phyloP scores from a whole-genome alignment of 1,140 invertebrate species.

The Brachionus calyciflorus region DNA sequence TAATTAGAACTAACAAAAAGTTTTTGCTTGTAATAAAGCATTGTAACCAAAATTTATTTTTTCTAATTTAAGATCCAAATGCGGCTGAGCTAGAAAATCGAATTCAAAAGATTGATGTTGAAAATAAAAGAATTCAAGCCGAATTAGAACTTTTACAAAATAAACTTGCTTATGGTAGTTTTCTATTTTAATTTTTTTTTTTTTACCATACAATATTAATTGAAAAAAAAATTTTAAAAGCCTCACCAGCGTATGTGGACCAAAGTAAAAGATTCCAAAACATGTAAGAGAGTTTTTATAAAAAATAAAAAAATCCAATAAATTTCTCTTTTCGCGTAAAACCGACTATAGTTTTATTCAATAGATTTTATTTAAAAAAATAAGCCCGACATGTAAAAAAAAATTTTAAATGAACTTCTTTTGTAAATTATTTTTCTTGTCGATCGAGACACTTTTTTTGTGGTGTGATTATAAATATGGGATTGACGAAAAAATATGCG shows the following conservation, averaged over 20 bases:
- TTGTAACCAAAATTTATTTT: background rate
- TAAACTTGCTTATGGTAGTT: background rate
- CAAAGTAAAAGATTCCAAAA: background rate
- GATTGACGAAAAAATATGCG: no score
- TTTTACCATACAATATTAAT: background rate
- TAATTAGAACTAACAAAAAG: no score
- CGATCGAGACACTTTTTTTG: no score
- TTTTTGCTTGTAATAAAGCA: no score
- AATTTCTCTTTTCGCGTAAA: no score
- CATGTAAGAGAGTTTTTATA: background rate
- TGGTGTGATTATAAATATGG: no score
- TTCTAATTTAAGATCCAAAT: background rate
- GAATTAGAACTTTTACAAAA: constrained; percentile 3
- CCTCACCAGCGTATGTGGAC: background rate
- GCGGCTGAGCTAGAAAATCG: background rate
- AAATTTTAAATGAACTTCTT: no score
- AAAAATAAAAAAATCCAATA: no score
- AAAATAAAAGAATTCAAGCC: constrained; percentile 30
- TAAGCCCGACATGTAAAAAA: no score
- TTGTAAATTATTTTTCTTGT: no score
- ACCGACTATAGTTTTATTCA: no score
- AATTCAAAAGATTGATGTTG: constrained; percentile 18
- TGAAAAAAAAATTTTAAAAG: background rate
- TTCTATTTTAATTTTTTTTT: background rate
- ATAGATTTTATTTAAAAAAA: no score